Evolutionary conservation across 2,888 invertebrate species (phyloP).

Genomic region (Mesochorus sp.): DNA sequence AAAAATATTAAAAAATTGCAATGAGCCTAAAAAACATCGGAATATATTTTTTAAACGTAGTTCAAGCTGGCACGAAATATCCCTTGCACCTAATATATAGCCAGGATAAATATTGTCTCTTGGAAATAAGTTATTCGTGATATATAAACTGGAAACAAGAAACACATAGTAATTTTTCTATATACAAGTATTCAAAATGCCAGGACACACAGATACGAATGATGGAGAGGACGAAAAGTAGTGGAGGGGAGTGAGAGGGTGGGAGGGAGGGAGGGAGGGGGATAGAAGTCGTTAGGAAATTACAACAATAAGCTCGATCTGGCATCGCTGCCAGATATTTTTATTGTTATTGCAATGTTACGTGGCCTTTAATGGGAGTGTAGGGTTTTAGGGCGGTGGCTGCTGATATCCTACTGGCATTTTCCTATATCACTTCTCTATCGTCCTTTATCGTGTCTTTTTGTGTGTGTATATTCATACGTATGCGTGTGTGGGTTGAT

Average conservation of each 20-base stretch:
- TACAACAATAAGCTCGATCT: conserved; percentile 67
- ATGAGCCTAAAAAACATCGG: not conserved
- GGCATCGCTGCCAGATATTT: conserved; percentile 63
- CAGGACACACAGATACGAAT: conserved; percentile 19
- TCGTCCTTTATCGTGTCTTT: conserved; percentile 27
- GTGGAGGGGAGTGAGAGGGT: not conserved
- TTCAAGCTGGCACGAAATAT: not conserved
- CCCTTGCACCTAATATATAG: not conserved
- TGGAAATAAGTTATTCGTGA: conserved; percentile 14
- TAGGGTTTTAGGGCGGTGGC: conserved; percentile 38
- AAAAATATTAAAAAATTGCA: too few species aligned
- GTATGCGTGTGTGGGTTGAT: not conserved
- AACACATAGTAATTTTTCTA: not conserved
- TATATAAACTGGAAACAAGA: not conserved
- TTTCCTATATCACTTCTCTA: conserved; percentile 45
- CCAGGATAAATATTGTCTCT: not conserved
- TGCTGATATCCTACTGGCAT: conserved; percentile 31
- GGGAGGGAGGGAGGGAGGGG: not conserved
- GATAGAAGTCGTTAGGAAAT: conserved; percentile 65
- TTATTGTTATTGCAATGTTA: conserved; percentile 64
- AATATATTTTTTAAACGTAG: not conserved
- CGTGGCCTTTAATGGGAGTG: conserved; percentile 60
- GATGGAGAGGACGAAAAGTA: not conserved
- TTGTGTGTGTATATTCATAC: not conserved
- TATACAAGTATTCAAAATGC: conserved; percentile 30